phyloP scores from a whole-genome alignment of 2,797 vertebrate species.

The Cryptoprocta ferox region DNA sequence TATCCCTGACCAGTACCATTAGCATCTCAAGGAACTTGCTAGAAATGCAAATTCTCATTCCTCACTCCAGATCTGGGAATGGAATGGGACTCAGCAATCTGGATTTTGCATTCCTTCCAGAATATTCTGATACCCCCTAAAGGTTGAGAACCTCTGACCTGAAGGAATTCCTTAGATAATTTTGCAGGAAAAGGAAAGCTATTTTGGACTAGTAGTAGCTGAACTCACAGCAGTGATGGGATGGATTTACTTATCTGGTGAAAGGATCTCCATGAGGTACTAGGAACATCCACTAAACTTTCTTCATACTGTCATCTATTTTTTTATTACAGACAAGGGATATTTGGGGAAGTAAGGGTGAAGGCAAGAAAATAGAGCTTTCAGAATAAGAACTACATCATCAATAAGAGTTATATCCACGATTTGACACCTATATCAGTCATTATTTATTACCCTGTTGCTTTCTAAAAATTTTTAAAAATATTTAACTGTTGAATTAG shows the following conservation, averaged over 20 bases:
- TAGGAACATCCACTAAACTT: background rate
- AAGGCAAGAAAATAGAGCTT: background rate
- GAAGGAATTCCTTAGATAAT: background rate
- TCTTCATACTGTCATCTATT: background rate
- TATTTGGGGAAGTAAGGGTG: background rate
- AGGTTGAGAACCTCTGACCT: background rate
- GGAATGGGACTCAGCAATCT: background rate
- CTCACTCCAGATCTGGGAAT: background rate
- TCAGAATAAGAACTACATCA: background rate
- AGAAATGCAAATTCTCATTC: background rate
- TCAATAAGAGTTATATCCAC: background rate
- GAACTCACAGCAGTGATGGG: background rate
- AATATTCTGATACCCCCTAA: background rate
- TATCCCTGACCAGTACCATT: background rate
- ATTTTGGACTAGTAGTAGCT: background rate
- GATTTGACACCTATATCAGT: background rate
- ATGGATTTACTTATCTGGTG: background rate
- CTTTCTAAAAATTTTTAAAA: background rate
- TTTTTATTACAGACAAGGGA: background rate
- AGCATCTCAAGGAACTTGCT: fast-evolving
- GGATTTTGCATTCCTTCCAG: background rate
- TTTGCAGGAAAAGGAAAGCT: background rate
- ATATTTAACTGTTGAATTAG: background rate
- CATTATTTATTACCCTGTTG: background rate
- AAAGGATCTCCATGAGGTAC: background rate